Evolutionary conservation across 2,888 invertebrate genomes (phyloP).

Genomic region (Sinelater perroti): DNA sequence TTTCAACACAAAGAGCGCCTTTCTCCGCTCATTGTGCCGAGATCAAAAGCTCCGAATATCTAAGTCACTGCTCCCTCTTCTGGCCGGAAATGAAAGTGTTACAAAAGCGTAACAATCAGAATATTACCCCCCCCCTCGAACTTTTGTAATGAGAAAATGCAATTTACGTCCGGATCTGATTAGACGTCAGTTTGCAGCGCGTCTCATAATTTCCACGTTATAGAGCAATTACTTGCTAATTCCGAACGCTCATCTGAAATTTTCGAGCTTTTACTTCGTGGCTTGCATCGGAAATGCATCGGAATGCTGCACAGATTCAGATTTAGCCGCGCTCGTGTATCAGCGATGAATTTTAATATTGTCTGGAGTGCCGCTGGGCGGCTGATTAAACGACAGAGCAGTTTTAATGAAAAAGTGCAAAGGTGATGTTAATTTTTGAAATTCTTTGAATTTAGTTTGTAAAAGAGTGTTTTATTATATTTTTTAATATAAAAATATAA

Average conservation of each 20-base stretch:
- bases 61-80: slow-evolving; percentile 43
- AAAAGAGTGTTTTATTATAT: too few species aligned
- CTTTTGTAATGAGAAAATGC: slow-evolving; percentile 56
- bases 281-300: slow-evolving; percentile 21
- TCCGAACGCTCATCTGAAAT: slow-evolving; percentile 38
- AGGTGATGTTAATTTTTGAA: too few species aligned
- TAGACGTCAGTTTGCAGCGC: slow-evolving; percentile 48
- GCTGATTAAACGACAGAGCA: too few species aligned
- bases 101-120: slow-evolving; percentile 53
- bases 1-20: slow-evolving; percentile 42
- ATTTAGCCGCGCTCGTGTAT: too few species aligned
- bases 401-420: too few species aligned
- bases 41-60: slow-evolving; percentile 49
- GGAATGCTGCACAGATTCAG: too few species aligned
- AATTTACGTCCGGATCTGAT: slow-evolving; percentile 54
- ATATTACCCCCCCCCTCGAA: slow-evolving; percentile 50
- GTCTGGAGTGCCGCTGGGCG: too few species aligned
- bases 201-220: slow-evolving; percentile 47
- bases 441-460: too few species aligned
- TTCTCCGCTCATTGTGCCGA: slow-evolving; percentile 45
- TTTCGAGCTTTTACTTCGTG: slow-evolving; percentile 26
- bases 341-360: too few species aligned
- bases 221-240: slow-evolving; percentile 50
- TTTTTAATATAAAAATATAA: too few species aligned
- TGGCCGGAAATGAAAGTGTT: slow-evolving; percentile 55